Base-by-base conservation (phyloP, 1,140 invertebrate species). In the Batillaria attramentaria region DNA sequence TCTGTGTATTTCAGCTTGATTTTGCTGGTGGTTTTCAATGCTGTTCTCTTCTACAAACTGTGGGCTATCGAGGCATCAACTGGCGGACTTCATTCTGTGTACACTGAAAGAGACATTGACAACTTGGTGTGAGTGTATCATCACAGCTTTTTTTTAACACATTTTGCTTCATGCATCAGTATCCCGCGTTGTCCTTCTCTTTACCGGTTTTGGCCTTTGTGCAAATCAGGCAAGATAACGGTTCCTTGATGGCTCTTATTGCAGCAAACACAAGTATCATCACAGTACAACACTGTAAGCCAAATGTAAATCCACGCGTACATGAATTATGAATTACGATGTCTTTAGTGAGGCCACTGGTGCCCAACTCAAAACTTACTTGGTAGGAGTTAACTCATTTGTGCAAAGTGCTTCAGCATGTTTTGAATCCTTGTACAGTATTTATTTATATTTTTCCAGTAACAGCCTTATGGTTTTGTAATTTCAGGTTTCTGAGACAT, bases 21-120 rank as follows among this genome's bases (percentile, higher is more conserved):
- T 91, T 94, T 84, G 91, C 92, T 97, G 82, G 92, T 96, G 74
- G 84, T 95, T 62, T 92, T 96, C 79, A 97, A 96, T 91, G 94
- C 94, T 54, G 90, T 95, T 77, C 92, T 97, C 3, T 96, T 95
- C 91, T 95, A 94, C 88, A 94, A 95, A 91, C 91, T 97, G 46
- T 95, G 94, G 93, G 92, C 93, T 57, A 87, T 95, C 28, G 95
- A 95, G 83, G 86, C 84, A 57, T 87, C 88, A 65, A 86, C 90
- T 57, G 81, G 79, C 74, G 82, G 86, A 65, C 62, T 86, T 1
- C 85, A 84, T 60, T 81, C 81, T 75, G 68, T 81, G 72, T 72
- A 83, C 66, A 66, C 78, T 5, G 65, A 81, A 16, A 60, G 81
- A n/a, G 69, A 76, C 24, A 73, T 86, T 28, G 79, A 84, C 57